Conservation (phyloP, 1,140 invertebrate species). For the Manduca sexta region DNA sequence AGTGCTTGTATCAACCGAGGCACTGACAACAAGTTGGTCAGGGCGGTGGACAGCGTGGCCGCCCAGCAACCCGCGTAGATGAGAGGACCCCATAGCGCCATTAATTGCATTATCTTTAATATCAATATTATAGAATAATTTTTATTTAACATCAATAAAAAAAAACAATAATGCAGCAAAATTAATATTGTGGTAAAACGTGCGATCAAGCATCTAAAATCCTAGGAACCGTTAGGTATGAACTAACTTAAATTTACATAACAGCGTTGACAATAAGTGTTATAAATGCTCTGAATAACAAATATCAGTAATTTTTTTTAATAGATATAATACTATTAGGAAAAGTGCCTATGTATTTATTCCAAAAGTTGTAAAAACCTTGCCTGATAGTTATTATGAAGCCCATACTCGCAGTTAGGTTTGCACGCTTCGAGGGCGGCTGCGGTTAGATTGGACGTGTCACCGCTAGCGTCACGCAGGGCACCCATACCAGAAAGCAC, state of each 20-base stretch:
- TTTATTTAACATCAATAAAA: too few relatives aligned
- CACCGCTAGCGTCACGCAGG: conserved; percentile 85
- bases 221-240: too few relatives aligned
- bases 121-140: too few relatives aligned
- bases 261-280: too few relatives aligned
- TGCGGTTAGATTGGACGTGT: conserved; percentile 70
- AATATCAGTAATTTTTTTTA: too few relatives aligned
- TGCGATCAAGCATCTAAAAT: too few relatives aligned
- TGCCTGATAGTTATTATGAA: conserved; percentile 70
- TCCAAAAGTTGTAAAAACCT: background rate
- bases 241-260: too few relatives aligned
- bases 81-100: conserved; percentile 91
- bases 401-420: conserved; percentile 38
- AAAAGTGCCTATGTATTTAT: too few relatives aligned
- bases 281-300: too few relatives aligned
- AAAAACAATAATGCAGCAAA: too few relatives aligned
- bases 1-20: conserved; percentile 93
- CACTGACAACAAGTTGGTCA: conserved; percentile 95
- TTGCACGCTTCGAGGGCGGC: conserved; percentile 53
- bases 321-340: too few relatives aligned
- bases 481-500: conserved; percentile 84
- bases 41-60: conserved; percentile 94
- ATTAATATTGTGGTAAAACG: too few relatives aligned
- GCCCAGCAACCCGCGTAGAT: conserved; percentile 98
- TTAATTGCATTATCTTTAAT: conserved; percentile 86